Evolutionary conservation across 1,140 invertebrate genomes (phyloP), one percentile per base, ranked within the genome.

Genomic region (Wasmannia auropunctata): DNA sequence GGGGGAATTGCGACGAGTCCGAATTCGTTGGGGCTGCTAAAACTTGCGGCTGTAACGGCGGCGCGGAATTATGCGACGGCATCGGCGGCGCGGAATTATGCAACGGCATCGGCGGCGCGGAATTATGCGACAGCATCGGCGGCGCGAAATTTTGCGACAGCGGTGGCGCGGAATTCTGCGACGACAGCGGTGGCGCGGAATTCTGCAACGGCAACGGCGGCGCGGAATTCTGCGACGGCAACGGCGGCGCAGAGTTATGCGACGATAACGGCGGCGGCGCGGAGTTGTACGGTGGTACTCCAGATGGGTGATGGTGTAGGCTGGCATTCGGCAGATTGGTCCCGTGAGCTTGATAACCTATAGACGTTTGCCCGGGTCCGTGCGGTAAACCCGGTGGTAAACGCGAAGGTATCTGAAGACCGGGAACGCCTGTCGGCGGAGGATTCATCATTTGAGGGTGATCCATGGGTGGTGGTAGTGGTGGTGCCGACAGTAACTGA

Each of bases 391-490:
- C 54, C 49, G 46, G 14, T 19, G 60, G 37, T 43, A 77, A 65
- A 25, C n/a, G 19, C n/a, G 74, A 49, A 25, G 74, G 16, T 46
- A 85, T 31, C 19, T 79, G 83, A 28, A 75, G 25, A 2, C 11
- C 22, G 58, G 75, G 10, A 25, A 51, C 16, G 25, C 43, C 62
- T 8, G 51, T 22, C 19, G n/a, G 6, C 19, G 37, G 51, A 63
- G 72, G 10, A 75, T 34, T 89, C 34, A 75, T 72, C n/a, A 81
- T 62, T 5, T 90, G 85, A 3, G 85, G 43, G 19, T 37, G 85
- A 56, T 74, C 72, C 3, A 69, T 2, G 16, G 85, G 4, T 74
- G 86, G 85, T 3, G 56, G 43, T 16, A 77, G 72, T 22, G 85
- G 4, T 74, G 86, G 85, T 3, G 56, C 46, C 14, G 85, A 77